These are phyloP conservation scores for human DNA, from an alignment of 2,113 vertebrate species.

Conservation along the genomic window GRCh38 chr7:29421001-29421500, in stretches of 20 bases:
- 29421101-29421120: background rate
- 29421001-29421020: too few relatives aligned
- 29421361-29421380: background rate
- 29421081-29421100: background rate
- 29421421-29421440: background rate
- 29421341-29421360: background rate
- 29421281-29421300: background rate
- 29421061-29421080: too few relatives aligned
- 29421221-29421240: background rate
- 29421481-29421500: background rate
- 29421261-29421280: accelerated
- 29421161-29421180: background rate
- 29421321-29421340: background rate
- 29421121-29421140: background rate
- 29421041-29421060: too few relatives aligned
- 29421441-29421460: background rate
- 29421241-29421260: accelerated
- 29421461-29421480: background rate
- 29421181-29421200: background rate
- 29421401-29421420: background rate
- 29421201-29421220: background rate
- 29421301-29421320: background rate
- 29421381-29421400: background rate
- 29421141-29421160: background rate
- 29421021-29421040: too few relatives aligned